phyloP scores from a whole-genome alignment of 1,140 invertebrate species.

The Lucilia sericata region DNA sequence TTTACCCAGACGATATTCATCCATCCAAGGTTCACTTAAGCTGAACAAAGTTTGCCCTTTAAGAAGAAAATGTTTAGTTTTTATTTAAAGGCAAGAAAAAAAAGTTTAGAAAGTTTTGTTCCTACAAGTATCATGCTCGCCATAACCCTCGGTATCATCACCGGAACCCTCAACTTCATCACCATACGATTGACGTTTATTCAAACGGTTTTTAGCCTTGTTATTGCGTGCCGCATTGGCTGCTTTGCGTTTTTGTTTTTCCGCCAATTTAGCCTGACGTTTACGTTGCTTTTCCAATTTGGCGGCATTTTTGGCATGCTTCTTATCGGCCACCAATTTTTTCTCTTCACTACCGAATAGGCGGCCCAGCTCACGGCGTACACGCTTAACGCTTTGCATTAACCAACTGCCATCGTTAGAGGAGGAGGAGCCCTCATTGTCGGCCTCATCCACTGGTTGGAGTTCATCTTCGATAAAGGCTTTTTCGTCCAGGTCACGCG shows the following conservation, averaged over 20 bases:
- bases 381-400: slow-evolving; percentile 53
- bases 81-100: not conserved
- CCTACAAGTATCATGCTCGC: slow-evolving; percentile 19
- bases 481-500: slow-evolving; percentile 42
- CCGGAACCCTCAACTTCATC: slow-evolving; percentile 44
- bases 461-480: slow-evolving; percentile 47
- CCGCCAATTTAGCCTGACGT: slow-evolving; percentile 9
- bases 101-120: not conserved
- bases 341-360: slow-evolving; percentile 55
- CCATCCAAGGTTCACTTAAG: slow-evolving; percentile 54
- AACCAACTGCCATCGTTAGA: slow-evolving; percentile 53
- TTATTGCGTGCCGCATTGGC: not conserved
- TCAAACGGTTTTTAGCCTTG: slow-evolving; percentile 7
- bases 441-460: slow-evolving; percentile 37
- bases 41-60: slow-evolving; percentile 39
- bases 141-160: slow-evolving; percentile 15
- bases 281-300: slow-evolving; percentile 19
- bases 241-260: slow-evolving; percentile 38
- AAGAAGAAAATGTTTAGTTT: not conserved
- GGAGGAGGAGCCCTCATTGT: not conserved
- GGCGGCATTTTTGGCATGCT: slow-evolving; percentile 9
- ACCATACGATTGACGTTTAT: slow-evolving; percentile 15
- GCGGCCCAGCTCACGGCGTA: slow-evolving; percentile 57
- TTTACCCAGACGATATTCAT: slow-evolving; percentile 42
- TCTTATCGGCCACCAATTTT: slow-evolving; percentile 1